Percentiles rank a stretch among this genome's conserved stretches.
Conservation (phyloP, 2,888 invertebrate species). For the Alviniconcha strummeri region DNA sequence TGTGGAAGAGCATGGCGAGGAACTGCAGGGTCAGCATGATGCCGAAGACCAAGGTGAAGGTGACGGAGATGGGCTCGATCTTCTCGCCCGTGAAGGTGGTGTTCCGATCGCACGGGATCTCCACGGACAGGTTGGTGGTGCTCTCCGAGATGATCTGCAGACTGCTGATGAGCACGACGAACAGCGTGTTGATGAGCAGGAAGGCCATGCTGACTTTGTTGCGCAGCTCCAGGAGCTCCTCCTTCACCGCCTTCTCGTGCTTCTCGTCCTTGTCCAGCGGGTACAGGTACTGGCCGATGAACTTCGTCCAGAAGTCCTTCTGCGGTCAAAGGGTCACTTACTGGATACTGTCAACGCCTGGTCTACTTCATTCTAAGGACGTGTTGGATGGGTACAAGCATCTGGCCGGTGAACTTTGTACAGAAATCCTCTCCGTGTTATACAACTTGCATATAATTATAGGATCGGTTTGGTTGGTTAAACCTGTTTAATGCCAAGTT, state of each 20-base stretch:
- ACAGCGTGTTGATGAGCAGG: slow-evolving; percentile 98
- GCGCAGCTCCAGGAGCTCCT: slow-evolving; percentile 77
- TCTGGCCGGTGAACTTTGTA: no score
- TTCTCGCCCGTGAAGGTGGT: slow-evolving; percentile 39
- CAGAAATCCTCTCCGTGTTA: no score
- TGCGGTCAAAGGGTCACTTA: slow-evolving; percentile 75
- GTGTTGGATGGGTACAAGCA: no score
- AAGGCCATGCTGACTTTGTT: slow-evolving; percentile 84
- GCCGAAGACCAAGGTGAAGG: slow-evolving; percentile 98
- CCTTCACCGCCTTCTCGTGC: slow-evolving; percentile 53
- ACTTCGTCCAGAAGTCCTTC: slow-evolving; percentile 93
- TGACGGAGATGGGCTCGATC: slow-evolving; percentile 80
- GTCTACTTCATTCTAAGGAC: no score
- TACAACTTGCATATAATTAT: no score
- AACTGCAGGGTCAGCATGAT: slow-evolving; percentile 96
- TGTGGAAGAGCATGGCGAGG: slow-evolving; percentile 97
- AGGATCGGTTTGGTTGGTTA: no score
- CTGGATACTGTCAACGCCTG: no score
- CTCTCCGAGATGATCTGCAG: slow-evolving; percentile 88
- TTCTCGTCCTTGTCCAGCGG: slow-evolving; percentile 94
- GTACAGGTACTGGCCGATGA: slow-evolving; percentile 93
- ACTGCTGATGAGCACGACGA: slow-evolving; percentile 97
- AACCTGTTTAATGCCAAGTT: no score
- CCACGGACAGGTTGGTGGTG: slow-evolving; percentile 57
- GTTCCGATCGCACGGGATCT: slow-evolving; percentile 50